Base-by-base conservation (phyloP, 2,888 invertebrate genomes). In the Drosophila meridiana region DNA sequence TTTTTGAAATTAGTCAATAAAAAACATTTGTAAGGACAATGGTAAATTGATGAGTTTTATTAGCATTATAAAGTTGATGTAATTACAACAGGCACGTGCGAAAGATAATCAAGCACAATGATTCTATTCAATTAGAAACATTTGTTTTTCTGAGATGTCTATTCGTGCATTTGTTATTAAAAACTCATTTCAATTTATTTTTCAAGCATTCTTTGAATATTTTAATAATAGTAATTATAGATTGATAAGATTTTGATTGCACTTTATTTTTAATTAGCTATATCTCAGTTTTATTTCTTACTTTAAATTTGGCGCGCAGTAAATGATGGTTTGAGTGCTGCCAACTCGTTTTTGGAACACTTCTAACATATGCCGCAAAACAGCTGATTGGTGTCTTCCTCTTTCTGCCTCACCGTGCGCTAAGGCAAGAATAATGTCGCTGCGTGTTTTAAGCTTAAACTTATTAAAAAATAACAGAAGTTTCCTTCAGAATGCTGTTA, bases 371-470 rank as follows among this genome's bases (percentile, higher is more conserved):
- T 28, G 9, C n/a, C 20, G 14, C 13, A 2, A 48, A 69, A 62
- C 88, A 88, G 80, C 82, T 87, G 86, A 32, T 67, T 42, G 1
- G 0, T 20, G 43, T 73, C 72, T 73, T 72, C 68, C 52, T 73
- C 68, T 72, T 79, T 11, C 36, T 36, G 43, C 45, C 32, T 40
- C 56, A 65, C 50, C 59, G 76, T 67, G 69, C 57, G 48, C 32
- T n/a, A 57, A 53, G 13, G 52, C 32, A 28, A 63, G 30, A 72
- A 73, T 45, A 14, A 88, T 91, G 91, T 87, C 90, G 8, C 69
- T 91, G 69, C 91, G 92, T 73, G 87, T 82, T 87, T 91, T 92
- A 58, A 70, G 89, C 28, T 63, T 90, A 81, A 91, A 91, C 87
- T 68, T 91, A 64, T 48, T 90, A 62, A 91, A 91, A 91, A 88